Conservation (phyloP, 2,797 vertebrate genomes). For the Esox masquinongy region DNA sequence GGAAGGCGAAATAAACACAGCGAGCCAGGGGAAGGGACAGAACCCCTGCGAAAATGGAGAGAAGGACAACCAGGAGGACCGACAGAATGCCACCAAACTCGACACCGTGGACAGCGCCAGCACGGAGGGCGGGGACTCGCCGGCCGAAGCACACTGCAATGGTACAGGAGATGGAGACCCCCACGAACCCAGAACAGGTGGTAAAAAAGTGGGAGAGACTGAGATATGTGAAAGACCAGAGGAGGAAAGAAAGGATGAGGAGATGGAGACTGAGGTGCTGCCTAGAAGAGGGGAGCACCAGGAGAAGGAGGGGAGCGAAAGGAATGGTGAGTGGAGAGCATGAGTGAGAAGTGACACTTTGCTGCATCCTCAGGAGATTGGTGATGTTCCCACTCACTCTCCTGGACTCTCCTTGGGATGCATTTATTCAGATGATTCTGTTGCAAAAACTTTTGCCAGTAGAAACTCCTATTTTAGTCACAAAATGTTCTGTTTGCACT, state of each 20-base stretch:
- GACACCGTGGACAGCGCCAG: slow-evolving; percentile 34
- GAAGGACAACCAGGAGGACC: slow-evolving; percentile 47
- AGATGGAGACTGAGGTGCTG: slow-evolving; percentile 57
- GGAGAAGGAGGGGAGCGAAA: slow-evolving; percentile 48
- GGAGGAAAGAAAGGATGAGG: slow-evolving; percentile 33
- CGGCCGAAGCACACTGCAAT: slow-evolving; percentile 58
- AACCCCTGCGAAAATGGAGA: slow-evolving; percentile 51
- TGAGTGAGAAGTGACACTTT: not conserved
- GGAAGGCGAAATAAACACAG: slow-evolving; percentile 58
- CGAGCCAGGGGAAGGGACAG: slow-evolving; percentile 64
- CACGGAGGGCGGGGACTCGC: slow-evolving; percentile 31
- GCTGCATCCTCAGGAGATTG: not conserved
- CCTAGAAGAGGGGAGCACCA: slow-evolving; percentile 31
- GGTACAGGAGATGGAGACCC: slow-evolving; percentile 32
- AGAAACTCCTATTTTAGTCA: too few species aligned
- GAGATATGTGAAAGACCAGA: slow-evolving; percentile 26
- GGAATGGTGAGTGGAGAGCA: slow-evolving; percentile 60
- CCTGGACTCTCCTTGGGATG: too few species aligned
- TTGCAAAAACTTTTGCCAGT: too few species aligned
- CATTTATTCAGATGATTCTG: too few species aligned
- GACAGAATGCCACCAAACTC: slow-evolving; percentile 48
- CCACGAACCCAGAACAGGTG: slow-evolving; percentile 41
- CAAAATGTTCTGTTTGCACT: too few species aligned
- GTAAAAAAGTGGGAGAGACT: slow-evolving; percentile 48
- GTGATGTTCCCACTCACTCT: too few species aligned